phyloP scores from a whole-genome alignment of 2,797 vertebrate species.

The Amblyopsis hoosieri region DNA sequence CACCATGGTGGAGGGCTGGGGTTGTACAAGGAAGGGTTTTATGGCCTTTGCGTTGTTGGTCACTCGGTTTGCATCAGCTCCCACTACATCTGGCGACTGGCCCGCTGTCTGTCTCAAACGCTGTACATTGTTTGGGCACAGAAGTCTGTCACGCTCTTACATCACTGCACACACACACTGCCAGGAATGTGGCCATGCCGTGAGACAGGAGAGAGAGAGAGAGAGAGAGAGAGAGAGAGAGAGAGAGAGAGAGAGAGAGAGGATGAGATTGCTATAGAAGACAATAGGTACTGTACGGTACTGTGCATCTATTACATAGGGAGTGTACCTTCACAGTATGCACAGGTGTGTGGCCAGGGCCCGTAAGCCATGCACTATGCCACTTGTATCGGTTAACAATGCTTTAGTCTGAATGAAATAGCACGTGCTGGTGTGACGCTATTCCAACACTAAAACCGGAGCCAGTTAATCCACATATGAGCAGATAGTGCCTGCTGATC shows the following conservation, averaged over 20 bases:
- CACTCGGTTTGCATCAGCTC: constrained; percentile 56
- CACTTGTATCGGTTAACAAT: constrained; percentile 77
- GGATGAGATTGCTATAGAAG: background rate
- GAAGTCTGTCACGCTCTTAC: constrained; percentile 55
- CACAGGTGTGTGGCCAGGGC: constrained; percentile 41
- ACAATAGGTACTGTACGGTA: too few relatives aligned
- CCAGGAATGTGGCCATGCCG: constrained; percentile 24
- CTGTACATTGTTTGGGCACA: constrained; percentile 37
- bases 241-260: constrained; percentile 10
- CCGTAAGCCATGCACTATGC: constrained; percentile 42
- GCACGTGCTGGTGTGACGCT: constrained; percentile 70
- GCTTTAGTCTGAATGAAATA: constrained; percentile 79
- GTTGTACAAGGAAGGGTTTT: constrained; percentile 17
- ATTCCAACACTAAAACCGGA: constrained; percentile 65
- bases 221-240: background rate
- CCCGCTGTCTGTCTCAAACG: constrained; percentile 40
- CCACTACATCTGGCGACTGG: constrained; percentile 53
- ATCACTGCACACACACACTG: constrained; percentile 28
- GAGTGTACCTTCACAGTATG: too few relatives aligned
- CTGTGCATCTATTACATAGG: too few relatives aligned
- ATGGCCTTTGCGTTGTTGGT: constrained; percentile 41
- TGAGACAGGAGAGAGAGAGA: constrained; percentile 5
- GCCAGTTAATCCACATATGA: constrained; percentile 78
- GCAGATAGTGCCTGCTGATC: constrained; percentile 72
- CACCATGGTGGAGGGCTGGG: constrained; percentile 15